Percentiles rank a stretch among this genome's conserved stretches.
These are phyloP conservation scores for Proteles cristata DNA, from an alignment of 2,113 vertebrate species.

Conservation along the genomic window DNA sequence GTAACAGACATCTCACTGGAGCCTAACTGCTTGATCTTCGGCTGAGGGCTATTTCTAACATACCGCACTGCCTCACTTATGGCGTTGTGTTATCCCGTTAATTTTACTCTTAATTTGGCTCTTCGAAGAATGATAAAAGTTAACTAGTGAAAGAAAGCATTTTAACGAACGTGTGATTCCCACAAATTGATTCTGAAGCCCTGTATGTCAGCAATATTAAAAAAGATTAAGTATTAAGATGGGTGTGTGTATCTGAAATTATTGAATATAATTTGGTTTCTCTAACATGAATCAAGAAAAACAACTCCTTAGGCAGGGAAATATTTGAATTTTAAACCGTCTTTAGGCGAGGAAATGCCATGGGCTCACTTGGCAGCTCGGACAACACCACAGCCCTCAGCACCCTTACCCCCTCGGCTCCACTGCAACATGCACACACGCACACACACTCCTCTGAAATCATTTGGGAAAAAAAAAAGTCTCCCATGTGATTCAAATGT, in stretches of 20 bases:
- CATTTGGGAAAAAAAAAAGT: not conserved
- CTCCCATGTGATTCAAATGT: not conserved
- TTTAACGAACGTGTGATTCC: not conserved
- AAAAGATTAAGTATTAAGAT: not conserved
- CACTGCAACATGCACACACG: not conserved
- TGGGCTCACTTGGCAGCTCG: not conserved
- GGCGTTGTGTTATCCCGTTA: not conserved
- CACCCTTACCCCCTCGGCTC: not conserved
- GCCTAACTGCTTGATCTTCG: not conserved
- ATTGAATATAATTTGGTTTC: not conserved
- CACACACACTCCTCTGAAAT: not conserved
- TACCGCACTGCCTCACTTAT: not conserved
- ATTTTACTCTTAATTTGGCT: slow-evolving; percentile 6
- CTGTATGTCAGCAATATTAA: not conserved
- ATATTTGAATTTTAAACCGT: not conserved
- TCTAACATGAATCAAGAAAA: not conserved
- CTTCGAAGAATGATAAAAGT: not conserved
- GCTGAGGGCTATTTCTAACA: not conserved
- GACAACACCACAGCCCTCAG: not conserved
- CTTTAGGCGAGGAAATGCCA: not conserved
- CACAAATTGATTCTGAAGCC: not conserved
- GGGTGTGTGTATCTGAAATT: not conserved
- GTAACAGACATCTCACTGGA: not conserved
- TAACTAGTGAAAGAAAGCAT: not conserved
- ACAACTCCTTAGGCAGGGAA: not conserved